Base-by-base conservation (phyloP, 35 echinoderm and acorn worm species). In the Ophioderma brevispina region DNA sequence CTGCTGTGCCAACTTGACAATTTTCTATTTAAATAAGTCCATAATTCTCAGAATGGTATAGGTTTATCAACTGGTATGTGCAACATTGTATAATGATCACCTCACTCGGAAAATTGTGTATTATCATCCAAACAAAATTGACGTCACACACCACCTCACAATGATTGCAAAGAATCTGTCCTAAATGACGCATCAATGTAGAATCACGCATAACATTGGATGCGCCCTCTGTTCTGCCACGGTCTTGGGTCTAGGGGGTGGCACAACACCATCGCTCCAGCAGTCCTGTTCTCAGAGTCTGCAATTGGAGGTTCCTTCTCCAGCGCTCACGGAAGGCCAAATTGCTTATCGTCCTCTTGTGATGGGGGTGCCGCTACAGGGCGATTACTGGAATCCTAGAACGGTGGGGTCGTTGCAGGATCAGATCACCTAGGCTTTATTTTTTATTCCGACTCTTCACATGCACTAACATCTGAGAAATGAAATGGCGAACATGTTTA, bases 401-500 rank as follows among this genome's bases (percentile, higher is more conserved):
- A 86, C 19, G 23, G 43, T 38, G 28, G 89, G 89, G 0, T n/a
- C n/a, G 82, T 82, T 1, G 81, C 86, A 18, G 81, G 87, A 81
- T 94, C 90, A 18, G 90, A 84, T 35, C 86, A 94, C 10, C 90
- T 90, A 39, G 94, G 81, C 50, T 90, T 98, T 78, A 98, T 80
- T 35, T n/a, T n/a, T 94, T 98, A 76, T 93, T 92, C 36, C 96
- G 86, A 83, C 94, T 98, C 41, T 91, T 88, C 8, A 91, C 96
- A 84, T 94, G 96, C 13, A 98, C 90, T 30, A 98, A 77, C 96
- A 98, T 98, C 96, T 98, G 78, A 35, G 79, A 39, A 78, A 39
- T 32, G 5, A 23, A 82, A 81, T n/a, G n/a, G n/a, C 3, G 1
- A 30, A 75, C 8, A 79, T 56, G 31, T 33, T n/a, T 43, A 42